A percentile compares a stretch with the other conserved stretches of the same genome.
phyloP scores from a whole-genome alignment of 2,113 vertebrate genomes.

The Vulpes ferrilata region DNA sequence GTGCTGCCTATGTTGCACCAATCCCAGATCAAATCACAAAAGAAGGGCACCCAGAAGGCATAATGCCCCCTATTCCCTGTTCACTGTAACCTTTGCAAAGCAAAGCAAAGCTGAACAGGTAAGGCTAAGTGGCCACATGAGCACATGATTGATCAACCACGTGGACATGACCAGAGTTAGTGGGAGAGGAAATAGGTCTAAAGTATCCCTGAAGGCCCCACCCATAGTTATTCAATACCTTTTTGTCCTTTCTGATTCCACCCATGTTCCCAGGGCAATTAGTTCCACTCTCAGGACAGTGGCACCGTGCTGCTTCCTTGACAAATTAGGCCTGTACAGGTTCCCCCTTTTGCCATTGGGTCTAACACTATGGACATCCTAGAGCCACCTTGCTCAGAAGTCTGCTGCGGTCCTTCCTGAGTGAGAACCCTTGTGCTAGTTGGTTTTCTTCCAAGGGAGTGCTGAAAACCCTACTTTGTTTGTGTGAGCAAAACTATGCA shows the following conservation, averaged over 20 bases:
- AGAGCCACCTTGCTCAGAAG: not conserved
- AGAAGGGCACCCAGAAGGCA: not conserved
- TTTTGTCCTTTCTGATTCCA: not conserved
- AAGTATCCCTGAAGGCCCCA: not conserved
- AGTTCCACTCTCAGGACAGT: not conserved
- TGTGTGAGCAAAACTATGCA: slow-evolving; percentile 63
- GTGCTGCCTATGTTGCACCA: not conserved
- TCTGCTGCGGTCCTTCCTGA: not conserved
- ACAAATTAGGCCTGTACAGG: not conserved
- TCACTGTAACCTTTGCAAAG: not conserved
- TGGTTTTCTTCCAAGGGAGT: slow-evolving; percentile 13
- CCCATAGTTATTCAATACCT: not conserved
- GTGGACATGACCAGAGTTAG: not conserved
- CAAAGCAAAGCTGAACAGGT: not conserved
- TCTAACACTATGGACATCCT: not conserved
- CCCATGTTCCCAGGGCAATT: not conserved
- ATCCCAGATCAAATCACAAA: not conserved
- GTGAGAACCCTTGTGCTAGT: not conserved
- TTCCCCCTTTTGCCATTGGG: not conserved
- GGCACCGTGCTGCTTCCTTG: not conserved
- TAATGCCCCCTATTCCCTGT: not conserved
- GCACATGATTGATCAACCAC: not conserved
- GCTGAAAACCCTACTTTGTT: not conserved
- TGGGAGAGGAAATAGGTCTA: not conserved
- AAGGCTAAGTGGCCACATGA: not conserved